Evolutionary conservation across 1,140 invertebrate species (phyloP).

Genomic region (Heliothis virescens): DNA sequence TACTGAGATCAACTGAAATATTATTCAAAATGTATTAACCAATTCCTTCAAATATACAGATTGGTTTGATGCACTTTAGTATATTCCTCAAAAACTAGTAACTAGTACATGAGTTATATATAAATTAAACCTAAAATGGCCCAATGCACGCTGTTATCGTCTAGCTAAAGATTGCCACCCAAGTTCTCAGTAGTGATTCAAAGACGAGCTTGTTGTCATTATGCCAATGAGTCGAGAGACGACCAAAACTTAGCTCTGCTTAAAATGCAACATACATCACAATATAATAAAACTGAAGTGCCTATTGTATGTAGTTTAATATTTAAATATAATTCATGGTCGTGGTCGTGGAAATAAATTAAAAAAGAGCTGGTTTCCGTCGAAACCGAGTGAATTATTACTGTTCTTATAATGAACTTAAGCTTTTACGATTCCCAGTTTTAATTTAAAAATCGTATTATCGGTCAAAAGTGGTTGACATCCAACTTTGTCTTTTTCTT

Average conservation of each 20-base stretch:
- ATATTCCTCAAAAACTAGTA: too few relatives aligned
- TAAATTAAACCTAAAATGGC: too few relatives aligned
- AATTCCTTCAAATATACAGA: too few relatives aligned
- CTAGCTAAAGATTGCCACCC: not conserved
- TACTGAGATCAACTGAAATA: too few relatives aligned
- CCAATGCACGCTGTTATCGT: not conserved
- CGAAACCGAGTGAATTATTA: slow-evolving; percentile 40
- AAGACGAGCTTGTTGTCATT: not conserved
- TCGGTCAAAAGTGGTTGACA: slow-evolving; percentile 41
- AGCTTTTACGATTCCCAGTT: slow-evolving; percentile 33
- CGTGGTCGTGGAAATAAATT: slow-evolving; percentile 27
- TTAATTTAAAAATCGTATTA: slow-evolving; percentile 36
- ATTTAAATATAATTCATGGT: slow-evolving; percentile 46
- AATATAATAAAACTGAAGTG: slow-evolving; percentile 41
- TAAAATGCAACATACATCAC: slow-evolving; percentile 37
- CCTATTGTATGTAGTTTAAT: slow-evolving; percentile 45
- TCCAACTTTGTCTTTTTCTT: slow-evolving; percentile 36
- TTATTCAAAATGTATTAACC: too few relatives aligned
- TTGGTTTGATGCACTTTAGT: too few relatives aligned
- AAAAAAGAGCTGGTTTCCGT: slow-evolving; percentile 39
- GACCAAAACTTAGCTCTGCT: slow-evolving; percentile 17
- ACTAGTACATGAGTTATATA: too few relatives aligned
- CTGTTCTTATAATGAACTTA: slow-evolving; percentile 33
- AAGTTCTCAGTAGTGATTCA: not conserved
- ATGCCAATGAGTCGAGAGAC: slow-evolving; percentile 3